A percentile compares a stretch with the other conserved stretches of the same genome.
These are phyloP conservation scores for Campylomormyrus tamandua DNA, from an alignment of 2,113 vertebrate genomes.

Conservation along the genomic window DNA sequence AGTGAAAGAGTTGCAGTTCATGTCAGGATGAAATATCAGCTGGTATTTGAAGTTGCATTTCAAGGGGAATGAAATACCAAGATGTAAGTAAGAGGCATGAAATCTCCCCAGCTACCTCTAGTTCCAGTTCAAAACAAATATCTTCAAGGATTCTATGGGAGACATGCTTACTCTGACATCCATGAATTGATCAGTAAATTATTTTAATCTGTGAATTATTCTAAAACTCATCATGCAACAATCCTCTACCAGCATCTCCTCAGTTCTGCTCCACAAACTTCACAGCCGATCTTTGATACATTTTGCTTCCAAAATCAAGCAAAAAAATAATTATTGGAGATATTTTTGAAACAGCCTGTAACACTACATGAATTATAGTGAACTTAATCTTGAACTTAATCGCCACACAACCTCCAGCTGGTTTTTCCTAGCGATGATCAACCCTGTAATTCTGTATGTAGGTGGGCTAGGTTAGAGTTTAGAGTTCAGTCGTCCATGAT, in stretches of 20 bases:
- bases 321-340: not conserved
- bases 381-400: not conserved
- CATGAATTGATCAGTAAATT: not conserved
- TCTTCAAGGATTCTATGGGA: not conserved
- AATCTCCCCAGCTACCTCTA: not conserved
- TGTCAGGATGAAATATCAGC: not conserved
- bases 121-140: not conserved
- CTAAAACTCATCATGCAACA: not conserved
- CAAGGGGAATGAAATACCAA: not conserved
- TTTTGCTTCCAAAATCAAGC: not conserved
- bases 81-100: not conserved
- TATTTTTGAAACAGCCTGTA: not conserved
- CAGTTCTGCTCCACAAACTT: not conserved
- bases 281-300: not conserved
- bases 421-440: not conserved
- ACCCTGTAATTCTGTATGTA: not conserved
- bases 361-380: not conserved
- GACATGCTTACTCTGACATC: not conserved
- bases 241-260: not conserved
- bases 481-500: not conserved
- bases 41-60: not conserved
- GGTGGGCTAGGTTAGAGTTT: not conserved
- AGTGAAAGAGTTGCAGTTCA: not conserved
- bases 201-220: not conserved
- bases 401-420: not conserved